Evolutionary conservation across 2,113 vertebrate species (phyloP), one percentile per base, ranked within the genome.

Genomic region (Neofelis nebulosa): DNA sequence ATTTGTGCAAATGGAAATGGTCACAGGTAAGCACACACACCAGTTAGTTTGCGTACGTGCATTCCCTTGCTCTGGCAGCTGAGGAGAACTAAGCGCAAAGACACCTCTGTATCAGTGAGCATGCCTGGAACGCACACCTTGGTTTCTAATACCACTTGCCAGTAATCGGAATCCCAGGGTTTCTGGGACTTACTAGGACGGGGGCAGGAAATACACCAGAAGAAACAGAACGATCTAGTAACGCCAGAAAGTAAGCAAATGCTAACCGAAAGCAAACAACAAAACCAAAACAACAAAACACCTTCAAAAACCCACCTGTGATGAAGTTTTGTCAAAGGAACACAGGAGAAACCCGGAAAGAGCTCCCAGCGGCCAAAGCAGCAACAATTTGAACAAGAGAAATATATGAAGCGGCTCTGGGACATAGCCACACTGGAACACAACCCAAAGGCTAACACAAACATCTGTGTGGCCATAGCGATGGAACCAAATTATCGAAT

Each of bases 21-120:
- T 27, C 65, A 2, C 3, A 48, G 29, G 10, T 3, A 7, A 14
- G 23, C 41, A 31, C 6, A 2, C 9, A 13, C 41, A 1, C 29
- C 14, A 11, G 15, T 7, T 23, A 36, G 21, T 57, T 57, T 19
- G 4, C 36, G 21, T 21, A 13, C 31, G 3, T 1, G 14, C 25
- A 21, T n/a, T 33, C 68, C 16, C 16, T 61, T 21, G n/a, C 57
- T 78, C 27, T 5, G 7, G 4, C 31, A 25, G 12, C 25, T 25
- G 36, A 48, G 15, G 7, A 38, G 27, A 5, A 4, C 41, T 4
- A 18, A 2, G 1, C 19, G 9, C 33, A 89, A 13, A 3, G 4
- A 21, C 16, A 14, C 55, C 14, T 15, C 21, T 14, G 23, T 1
- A 8, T 9, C 55, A 9, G 2, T 0, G 19, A 73, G 52, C 15